Base-by-base conservation (phyloP, 2,888 invertebrate genomes). In the Athetis lepigone region DNA sequence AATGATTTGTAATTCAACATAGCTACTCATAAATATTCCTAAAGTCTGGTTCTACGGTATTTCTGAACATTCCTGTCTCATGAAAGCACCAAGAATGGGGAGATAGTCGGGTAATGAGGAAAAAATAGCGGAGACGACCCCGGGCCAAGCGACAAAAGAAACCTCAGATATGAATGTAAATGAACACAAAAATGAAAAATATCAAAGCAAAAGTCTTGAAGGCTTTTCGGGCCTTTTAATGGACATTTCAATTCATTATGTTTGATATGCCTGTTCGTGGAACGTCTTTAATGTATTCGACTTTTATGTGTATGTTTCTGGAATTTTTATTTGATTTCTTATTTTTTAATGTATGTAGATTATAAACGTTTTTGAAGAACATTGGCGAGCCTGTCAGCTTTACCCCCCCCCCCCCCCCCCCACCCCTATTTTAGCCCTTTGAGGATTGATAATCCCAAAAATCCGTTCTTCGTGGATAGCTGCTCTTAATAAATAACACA, bases 101-200 rank as follows among this genome's bases (percentile, higher is more conserved):
- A 78, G 59, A 75, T 65, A 67, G 67, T 50, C 59, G 54, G 51
- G 46, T 73, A 75, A 77, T 73, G 65, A 77, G 68, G 45, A 62
- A 71, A 69, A 77, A 74, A 79, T 75, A 46, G 61, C 55, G 46
- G 43, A 40, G 47, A 52, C 69, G 55, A 66, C 61, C 60, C 29
- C 62, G 19, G 75, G 50, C 59, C 57, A 75, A 56, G 52, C 63
- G 72, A 80, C 73, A 75, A 79, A 78, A 63, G 69, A 60, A 70
- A 65, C 55, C 71, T 60, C 54, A 69, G 71, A 80, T 81, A 78
- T 81, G 66, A 80, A 81, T 81, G 71, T 68, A 75, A 75, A 81
- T 77, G 78, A 77, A 78, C 70, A 70, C 58, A 60, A 70, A 70
- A 79, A 76, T 79, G 64, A 70, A 75, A 75, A 78, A 78, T 79